Base-by-base conservation (phyloP, 2,797 vertebrate species). In the Lutjanus argentimaculatus region DNA sequence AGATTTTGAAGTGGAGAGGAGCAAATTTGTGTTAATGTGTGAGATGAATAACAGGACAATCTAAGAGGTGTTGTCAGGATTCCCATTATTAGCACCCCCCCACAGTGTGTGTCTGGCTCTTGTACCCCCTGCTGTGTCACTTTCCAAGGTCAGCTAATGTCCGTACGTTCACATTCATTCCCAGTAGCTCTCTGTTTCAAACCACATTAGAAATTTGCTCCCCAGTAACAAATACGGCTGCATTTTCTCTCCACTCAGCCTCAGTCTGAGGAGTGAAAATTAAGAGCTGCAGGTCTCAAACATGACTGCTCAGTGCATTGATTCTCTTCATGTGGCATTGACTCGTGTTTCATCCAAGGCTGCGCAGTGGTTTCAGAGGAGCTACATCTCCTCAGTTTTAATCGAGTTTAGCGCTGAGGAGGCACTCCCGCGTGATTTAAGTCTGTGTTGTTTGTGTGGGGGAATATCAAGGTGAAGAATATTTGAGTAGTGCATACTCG, bases 11-110 rank as follows among this genome's bases (percentile, higher is more conserved):
- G 11, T 22, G 30, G 42, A 72, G 45, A 79, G 52, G 67, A 71
- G 55, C 63, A 51, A 75, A 67, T 58, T 73, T n/a, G 58, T 59
- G 70, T 56, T 75, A 14, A 46, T 42, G 36, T 53, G 77, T 52
- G 74, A 67, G 67, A 51, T 48, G 55, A 80, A 84, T 75, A 73
- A 57, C 66, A 75, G 53, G 7, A 55, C 30, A 76, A 70, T 36
- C 51, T 74, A 68, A 86, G 65, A 81, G 8, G 72, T 76, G 88
- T 88, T 87, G 86, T 85, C 85, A 88, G 75, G 76, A 76, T 45
- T 64, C 46, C 59, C 80, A 79, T 89, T 84, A 85, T 91, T 70
- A 85, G 63, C 69, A 66, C 78, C 71, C 71, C 72, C 72, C 6
- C 30, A 48, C 79, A 75, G 70, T 64, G 72, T 75, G 88, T 57